phyloP scores from a whole-genome alignment of 2,797 vertebrate species.

The Gallinago solitaria region DNA sequence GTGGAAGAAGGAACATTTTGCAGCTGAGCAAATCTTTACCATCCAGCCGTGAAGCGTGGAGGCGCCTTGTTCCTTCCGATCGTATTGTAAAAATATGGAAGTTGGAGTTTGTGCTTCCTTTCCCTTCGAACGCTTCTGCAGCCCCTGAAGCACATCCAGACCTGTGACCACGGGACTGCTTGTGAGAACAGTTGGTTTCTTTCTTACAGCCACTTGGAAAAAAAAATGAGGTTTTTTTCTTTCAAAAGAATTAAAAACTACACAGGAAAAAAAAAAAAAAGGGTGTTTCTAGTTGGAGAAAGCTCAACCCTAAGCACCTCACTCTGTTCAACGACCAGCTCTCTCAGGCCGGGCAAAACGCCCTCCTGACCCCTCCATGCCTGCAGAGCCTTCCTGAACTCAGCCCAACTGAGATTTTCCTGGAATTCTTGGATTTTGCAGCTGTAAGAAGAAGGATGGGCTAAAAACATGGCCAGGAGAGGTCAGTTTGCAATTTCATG shows the following conservation, averaged over 20 bases:
- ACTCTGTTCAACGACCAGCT: not conserved
- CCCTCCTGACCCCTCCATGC: not conserved
- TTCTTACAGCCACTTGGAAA: not conserved
- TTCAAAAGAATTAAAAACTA: not conserved
- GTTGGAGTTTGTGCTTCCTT: not conserved
- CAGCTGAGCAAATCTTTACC: not conserved
- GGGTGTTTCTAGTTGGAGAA: not conserved
- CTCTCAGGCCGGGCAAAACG: accelerated
- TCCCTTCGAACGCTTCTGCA: not conserved
- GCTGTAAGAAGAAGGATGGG: not conserved
- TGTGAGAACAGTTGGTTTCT: not conserved
- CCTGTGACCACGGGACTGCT: not conserved
- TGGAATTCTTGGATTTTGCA: not conserved
- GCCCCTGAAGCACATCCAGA: not conserved
- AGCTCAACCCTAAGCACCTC: not conserved
- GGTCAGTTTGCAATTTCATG: not conserved
- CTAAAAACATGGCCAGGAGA: not conserved
- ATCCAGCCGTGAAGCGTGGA: not conserved
- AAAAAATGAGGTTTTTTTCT: not conserved
- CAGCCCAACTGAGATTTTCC: not conserved
- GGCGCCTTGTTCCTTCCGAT: not conserved
- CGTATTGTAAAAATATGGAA: not conserved
- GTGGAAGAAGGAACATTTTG: not conserved
- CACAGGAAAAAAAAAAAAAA: not conserved
- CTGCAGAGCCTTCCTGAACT: not conserved